Base-by-base conservation (phyloP, 1,140 invertebrate species). In the Drosophila asahinai region DNA sequence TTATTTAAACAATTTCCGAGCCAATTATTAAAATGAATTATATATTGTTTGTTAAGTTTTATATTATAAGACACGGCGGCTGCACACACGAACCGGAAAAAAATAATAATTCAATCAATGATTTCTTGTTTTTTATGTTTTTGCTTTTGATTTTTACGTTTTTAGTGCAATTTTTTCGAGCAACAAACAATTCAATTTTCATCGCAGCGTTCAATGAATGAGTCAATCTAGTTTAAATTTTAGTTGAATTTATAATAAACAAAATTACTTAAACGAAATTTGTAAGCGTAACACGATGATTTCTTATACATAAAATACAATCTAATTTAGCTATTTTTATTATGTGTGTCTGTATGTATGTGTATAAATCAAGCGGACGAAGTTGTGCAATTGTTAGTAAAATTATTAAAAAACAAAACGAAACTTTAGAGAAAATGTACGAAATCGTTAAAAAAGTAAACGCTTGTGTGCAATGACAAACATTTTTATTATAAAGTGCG, bases 381-480 rank as follows among this genome's bases (percentile, higher is more conserved):
- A 80, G 68, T 83, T 87, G 83, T 87, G 83, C 83, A 87, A 87
- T 87, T 87, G 72, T 80, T 87, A 87, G 83, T 77, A 80, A 83
- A 87, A 80, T 83, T 83, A 55, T 77, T 77, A 63, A 66, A 79
- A 62, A 45, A 33, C 17, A 22, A 77, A 72, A 61, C 36, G 51
- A 54, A 77, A 66, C 49, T 77, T 75, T 84, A 86, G 65, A 81
- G 43, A 74, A 77, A 84, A 79, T 70, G 11, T 42, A 60, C 38
- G 27, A 15, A 38, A 65, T 68, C 75, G 61, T 71, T 76, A 40
- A 74, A 52, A 86, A 64, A 38, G 27, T 45, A 54, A 59, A 47
- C 54, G 67, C 58, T 86, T 75, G 79, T 75, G 83, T 71, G 70
- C 80, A 76, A 79, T 82, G 68, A 40, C 57, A 82, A 45, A n/a